phyloP scores from a whole-genome alignment of 2,797 vertebrate species.

The Geotrypetes seraphini region DNA sequence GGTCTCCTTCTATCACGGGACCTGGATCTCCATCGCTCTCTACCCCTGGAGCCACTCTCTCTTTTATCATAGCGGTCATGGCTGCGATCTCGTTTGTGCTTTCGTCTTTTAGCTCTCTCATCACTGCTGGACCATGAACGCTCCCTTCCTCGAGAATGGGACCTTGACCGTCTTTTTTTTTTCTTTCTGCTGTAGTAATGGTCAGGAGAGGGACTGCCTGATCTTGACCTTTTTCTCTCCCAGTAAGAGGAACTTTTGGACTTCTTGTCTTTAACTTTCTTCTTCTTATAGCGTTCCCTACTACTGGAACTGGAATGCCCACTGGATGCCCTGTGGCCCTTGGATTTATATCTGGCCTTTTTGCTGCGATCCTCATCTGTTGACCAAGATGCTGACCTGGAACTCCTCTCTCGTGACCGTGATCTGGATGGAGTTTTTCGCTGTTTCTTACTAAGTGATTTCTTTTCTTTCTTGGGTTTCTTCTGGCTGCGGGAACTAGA shows the following conservation, averaged over 20 bases:
- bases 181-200: slow-evolving; percentile 43
- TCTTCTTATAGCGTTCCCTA: slow-evolving; percentile 51
- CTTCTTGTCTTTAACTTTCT: slow-evolving; percentile 43
- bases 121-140: slow-evolving; percentile 59
- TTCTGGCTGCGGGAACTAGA: slow-evolving; percentile 44
- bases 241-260: slow-evolving; percentile 34
- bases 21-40: slow-evolving; percentile 42
- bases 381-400: slow-evolving; percentile 40
- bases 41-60: slow-evolving; percentile 33
- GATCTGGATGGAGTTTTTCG: slow-evolving; percentile 38
- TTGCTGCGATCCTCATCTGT: slow-evolving; percentile 32
- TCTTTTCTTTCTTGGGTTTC: slow-evolving; percentile 36
- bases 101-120: slow-evolving; percentile 51
- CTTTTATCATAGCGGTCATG: slow-evolving; percentile 26
- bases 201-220: slow-evolving; percentile 40
- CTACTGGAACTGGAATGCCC: slow-evolving; percentile 50
- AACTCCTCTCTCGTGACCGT: slow-evolving; percentile 40
- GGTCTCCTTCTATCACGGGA: slow-evolving; percentile 10
- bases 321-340: slow-evolving; percentile 44
- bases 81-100: slow-evolving; percentile 43
- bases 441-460: slow-evolving; percentile 10
- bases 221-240: slow-evolving; percentile 59
- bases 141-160: slow-evolving; percentile 46
- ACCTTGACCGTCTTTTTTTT: slow-evolving; percentile 47
- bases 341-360: slow-evolving; percentile 20